phyloP scores from a whole-genome alignment of 1,140 invertebrate species.

The Ephestia elutella region DNA sequence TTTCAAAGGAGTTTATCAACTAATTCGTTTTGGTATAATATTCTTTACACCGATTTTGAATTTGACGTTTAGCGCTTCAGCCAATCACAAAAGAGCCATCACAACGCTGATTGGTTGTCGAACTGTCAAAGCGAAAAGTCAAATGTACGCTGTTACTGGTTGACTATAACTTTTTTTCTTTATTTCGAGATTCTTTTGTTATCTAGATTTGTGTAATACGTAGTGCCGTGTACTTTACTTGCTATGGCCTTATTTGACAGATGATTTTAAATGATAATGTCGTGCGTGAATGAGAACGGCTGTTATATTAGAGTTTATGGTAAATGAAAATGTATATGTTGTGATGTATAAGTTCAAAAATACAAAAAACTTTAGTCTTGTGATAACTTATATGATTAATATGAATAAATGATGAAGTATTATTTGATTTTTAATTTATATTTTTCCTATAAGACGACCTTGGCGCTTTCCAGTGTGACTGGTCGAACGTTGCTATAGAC shows the following conservation, averaged over 20 bases:
- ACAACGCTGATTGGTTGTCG: too few relatives aligned
- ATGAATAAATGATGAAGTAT: conserved; percentile 71
- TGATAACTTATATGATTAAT: conserved; percentile 69
- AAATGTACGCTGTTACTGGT: too few relatives aligned
- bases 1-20: not conserved
- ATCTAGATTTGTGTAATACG: not conserved
- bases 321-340: conserved; percentile 58
- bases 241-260: conserved; percentile 64
- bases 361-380: conserved; percentile 66
- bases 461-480: too few relatives aligned
- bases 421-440: conserved; percentile 33
- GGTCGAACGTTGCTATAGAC: too few relatives aligned
- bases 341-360: conserved; percentile 71
- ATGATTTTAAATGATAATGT: conserved; percentile 38
- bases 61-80: too few relatives aligned
- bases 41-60: too few relatives aligned
- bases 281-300: conserved; percentile 42
- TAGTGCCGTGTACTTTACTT: conserved; percentile 11
- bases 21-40: too few relatives aligned
- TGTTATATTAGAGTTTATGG: conserved; percentile 62
- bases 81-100: too few relatives aligned
- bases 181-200: too few relatives aligned
- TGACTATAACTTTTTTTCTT: too few relatives aligned
- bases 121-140: too few relatives aligned
- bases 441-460: conserved; percentile 6